A percentile compares a stretch with the other conserved stretches of the same genome.
Conservation (phyloP, 2,797 vertebrate genomes). For the Halcyon leucocephala region DNA sequence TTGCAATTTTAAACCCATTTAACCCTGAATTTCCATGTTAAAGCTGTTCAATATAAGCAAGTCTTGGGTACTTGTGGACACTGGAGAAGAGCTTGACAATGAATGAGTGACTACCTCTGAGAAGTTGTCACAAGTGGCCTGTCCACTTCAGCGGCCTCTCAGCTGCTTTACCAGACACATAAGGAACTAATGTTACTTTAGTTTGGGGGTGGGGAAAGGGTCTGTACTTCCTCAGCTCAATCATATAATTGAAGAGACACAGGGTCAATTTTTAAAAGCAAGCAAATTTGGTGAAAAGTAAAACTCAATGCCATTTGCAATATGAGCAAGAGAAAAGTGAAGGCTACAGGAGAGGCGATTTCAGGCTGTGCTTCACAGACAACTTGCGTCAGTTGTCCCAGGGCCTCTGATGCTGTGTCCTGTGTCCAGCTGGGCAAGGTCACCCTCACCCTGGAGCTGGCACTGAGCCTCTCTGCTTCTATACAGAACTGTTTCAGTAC, state of each 20-base stretch:
- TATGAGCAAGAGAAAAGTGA: not conserved
- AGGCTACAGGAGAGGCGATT: not conserved
- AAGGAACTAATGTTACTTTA: not conserved
- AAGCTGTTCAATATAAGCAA: not conserved
- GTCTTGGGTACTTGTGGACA: not conserved
- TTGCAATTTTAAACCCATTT: not conserved
- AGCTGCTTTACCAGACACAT: not conserved
- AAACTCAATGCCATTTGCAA: not conserved
- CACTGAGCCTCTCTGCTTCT: not conserved
- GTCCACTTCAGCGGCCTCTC: not conserved
- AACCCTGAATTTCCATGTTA: not conserved
- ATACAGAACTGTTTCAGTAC: not conserved
- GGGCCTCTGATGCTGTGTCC: accelerated
- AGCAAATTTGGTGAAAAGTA: not conserved
- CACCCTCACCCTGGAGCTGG: not conserved
- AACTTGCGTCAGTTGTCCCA: not conserved
- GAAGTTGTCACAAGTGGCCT: not conserved
- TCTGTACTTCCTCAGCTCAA: not conserved
- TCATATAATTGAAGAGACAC: not conserved
- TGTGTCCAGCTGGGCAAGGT: not conserved
- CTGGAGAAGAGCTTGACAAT: not conserved
- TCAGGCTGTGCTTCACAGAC: not conserved
- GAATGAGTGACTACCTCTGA: not conserved
- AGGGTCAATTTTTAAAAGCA: not conserved
- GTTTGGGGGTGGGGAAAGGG: accelerated